Evolutionary conservation across 2,797 vertebrate genomes (phyloP).

Genomic region (Merluccius polli): DNA sequence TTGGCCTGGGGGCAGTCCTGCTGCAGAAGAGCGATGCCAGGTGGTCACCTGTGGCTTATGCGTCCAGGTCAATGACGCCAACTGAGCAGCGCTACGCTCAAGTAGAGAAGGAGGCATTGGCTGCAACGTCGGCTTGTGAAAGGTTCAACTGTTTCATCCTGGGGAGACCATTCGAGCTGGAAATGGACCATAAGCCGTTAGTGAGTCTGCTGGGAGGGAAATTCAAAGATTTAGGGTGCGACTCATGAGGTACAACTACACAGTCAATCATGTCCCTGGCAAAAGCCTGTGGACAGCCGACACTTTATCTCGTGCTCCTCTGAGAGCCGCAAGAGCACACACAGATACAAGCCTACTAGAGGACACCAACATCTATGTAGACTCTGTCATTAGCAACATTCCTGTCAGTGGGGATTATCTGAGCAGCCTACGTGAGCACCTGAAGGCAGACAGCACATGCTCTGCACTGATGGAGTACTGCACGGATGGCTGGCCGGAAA

Average conservation of each 20-base stretch:
- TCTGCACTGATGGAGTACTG: not conserved
- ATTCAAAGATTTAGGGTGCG: slow-evolving; percentile 17
- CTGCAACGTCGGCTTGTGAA: slow-evolving; percentile 21
- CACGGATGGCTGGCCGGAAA: not conserved
- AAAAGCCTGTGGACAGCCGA: slow-evolving; percentile 24
- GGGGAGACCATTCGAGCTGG: slow-evolving; percentile 13
- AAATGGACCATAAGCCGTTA: slow-evolving; percentile 26
- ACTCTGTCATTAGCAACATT: not conserved
- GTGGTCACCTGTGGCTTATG: not conserved
- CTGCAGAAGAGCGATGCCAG: not conserved
- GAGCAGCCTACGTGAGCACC: not conserved
- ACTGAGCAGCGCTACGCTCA: not conserved
- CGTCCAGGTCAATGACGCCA: not conserved
- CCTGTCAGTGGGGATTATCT: not conserved
- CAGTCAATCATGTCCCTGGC: slow-evolving; percentile 18
- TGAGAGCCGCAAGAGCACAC: too few species aligned
- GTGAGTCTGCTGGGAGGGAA: slow-evolving; percentile 22
- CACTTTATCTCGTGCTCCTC: not conserved
- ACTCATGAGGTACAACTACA: slow-evolving; percentile 21
- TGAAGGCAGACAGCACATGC: not conserved
- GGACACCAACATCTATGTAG: slow-evolving; percentile 20
- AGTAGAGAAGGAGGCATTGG: slow-evolving; percentile 17
- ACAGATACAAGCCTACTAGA: slow-evolving; percentile 5
- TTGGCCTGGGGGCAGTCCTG: slow-evolving; percentile 3
- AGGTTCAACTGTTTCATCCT: slow-evolving; percentile 15